A percentile compares a stretch with the other conserved stretches of the same genome.
phyloP scores from a whole-genome alignment of 2,797 vertebrate species.

The Clarias platycephalus region DNA sequence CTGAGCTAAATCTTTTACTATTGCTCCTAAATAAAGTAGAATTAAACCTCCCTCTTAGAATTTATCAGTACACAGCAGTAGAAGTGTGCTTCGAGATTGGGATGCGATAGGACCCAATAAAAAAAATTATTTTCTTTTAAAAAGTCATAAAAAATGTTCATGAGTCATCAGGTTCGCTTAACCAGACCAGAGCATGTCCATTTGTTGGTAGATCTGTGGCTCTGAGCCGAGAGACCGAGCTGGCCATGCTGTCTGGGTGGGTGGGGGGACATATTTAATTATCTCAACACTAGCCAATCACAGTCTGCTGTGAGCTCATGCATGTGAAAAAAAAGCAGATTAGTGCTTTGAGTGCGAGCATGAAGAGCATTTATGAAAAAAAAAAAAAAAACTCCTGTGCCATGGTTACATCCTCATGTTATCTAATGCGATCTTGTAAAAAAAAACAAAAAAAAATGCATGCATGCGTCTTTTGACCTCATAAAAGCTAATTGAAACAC shows the following conservation, averaged over 20 bases:
- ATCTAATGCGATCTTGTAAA: not conserved
- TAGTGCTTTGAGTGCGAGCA: not conserved
- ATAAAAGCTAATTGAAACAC: not conserved
- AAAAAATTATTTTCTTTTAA: not conserved
- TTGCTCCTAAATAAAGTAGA: conserved; percentile 22
- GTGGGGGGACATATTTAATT: not conserved
- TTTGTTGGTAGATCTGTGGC: not conserved
- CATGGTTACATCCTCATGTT: not conserved
- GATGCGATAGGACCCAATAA: not conserved
- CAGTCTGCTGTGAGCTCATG: not conserved
- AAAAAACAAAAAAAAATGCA: not conserved
- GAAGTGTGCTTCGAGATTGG: not conserved
- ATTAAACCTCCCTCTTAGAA: conserved; percentile 26
- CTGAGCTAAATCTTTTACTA: conserved; percentile 55
- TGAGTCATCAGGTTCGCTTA: not conserved
- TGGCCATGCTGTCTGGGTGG: not conserved
- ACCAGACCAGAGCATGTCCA: not conserved
- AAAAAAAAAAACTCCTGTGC: not conserved
- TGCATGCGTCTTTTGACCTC: not conserved
- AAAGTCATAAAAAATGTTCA: not conserved
- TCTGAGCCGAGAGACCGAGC: not conserved
- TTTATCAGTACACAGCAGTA: not conserved
- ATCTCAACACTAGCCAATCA: not conserved
- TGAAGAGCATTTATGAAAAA: not conserved
- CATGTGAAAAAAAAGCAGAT: not conserved